Base-by-base conservation (phyloP, 2,797 vertebrate species). In the Acanthiza pusilla region DNA sequence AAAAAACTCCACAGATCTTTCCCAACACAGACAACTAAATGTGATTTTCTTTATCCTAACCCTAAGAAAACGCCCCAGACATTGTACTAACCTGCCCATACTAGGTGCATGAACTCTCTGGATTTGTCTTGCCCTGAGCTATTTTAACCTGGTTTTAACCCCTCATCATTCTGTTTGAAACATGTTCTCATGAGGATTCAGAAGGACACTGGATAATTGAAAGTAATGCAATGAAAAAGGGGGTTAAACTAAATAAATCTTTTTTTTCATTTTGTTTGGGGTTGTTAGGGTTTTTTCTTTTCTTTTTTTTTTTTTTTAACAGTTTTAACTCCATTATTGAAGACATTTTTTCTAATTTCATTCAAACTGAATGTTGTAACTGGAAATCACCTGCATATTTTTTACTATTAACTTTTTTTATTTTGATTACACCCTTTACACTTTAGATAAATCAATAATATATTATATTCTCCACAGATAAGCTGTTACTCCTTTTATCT, bases 271-370 rank as follows among this genome's bases (percentile, higher is more conserved):
- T 47, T 61, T 47, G 1, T 54, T 45, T 30, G 7, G 5, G 1
- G 5, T 38, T 30, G 17, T 7, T 16, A 4, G 4, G 2, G 0
- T 5, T 36, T 47, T 30, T 63, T 7, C 7, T 26, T 17, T 15
- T n/a, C 6, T 40, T 40, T 7, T 51, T 27, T 27, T 50, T 50
- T 27, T 48, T 32, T 50, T 51, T n/a, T n/a, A 23, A 34, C 2
- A 42, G 10, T 57, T 61, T 57, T 68, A 68, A 19, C 21, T 34
- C 4, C 26, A 6, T 54, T 55, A 36, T 30, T 57, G 25, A 83
- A 73, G 16, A 34, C 0, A 1, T 40, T 73, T 75, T 78, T 40
- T 45, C n/a, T 60, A 19, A 84, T 12, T 29, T 50, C 10, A 32
- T 58, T 89, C 40, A 19, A 88, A 72, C 5, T 43, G 14, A 25